These are phyloP conservation scores for Cephus runcator DNA, from an alignment of 2,888 invertebrate species.

Conservation along the genomic window DNA sequence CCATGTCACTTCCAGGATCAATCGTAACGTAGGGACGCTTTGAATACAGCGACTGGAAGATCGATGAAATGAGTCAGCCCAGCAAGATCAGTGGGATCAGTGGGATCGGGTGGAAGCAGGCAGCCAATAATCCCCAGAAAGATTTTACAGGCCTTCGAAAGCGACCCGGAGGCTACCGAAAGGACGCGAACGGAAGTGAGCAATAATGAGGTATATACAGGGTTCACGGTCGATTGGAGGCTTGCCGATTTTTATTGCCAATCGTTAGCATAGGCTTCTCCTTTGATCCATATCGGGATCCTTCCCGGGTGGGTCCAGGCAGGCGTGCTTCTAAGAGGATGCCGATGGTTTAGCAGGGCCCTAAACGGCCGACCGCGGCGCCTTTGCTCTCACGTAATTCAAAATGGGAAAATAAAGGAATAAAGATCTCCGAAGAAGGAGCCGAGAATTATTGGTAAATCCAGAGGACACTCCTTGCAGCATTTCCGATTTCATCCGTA, in stretches of 20 bases:
- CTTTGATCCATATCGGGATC: not conserved
- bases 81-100: not conserved
- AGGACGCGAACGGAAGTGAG: not conserved
- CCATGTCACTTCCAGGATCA: not conserved
- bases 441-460: constrained; percentile 37
- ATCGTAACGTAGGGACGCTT: not conserved
- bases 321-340: not conserved
- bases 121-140: not conserved
- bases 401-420: not conserved
- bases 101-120: not conserved
- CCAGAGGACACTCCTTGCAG: constrained; percentile 29
- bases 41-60: too few relatives aligned
- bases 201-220: not conserved
- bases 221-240: not conserved
- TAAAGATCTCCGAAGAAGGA: not conserved
- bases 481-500: constrained; percentile 41
- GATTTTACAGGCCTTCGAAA: not conserved
- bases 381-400: not conserved
- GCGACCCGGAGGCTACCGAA: not conserved
- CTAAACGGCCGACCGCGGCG: not conserved
- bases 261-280: not conserved
- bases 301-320: not conserved
- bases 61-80: not conserved
- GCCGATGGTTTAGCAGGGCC: constrained; percentile 3
- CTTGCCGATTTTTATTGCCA: constrained; percentile 4